Evolutionary conservation across 2,797 vertebrate species (phyloP).

Genomic region (Myotis planiceps): DNA sequence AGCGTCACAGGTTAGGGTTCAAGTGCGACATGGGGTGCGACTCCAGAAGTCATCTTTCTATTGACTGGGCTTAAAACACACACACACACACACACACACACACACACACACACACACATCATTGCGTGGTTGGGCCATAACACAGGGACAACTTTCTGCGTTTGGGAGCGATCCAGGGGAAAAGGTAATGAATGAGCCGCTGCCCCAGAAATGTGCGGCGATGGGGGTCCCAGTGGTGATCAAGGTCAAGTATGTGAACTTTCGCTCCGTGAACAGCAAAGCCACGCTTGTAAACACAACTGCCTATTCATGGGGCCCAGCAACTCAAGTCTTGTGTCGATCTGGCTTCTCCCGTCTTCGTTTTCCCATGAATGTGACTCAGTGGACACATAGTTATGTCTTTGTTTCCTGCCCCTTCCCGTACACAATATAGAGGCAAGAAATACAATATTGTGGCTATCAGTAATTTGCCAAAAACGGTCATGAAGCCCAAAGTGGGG

Average conservation of each 20-base stretch:
- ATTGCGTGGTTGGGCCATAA: constrained; percentile 61
- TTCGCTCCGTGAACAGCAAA: constrained; percentile 46
- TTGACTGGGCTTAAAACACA: constrained; percentile 59
- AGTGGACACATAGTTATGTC: neutral
- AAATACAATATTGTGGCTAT: constrained; percentile 7
- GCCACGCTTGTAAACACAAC: neutral
- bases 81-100: no score
- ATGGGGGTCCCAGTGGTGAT: neutral
- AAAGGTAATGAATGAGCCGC: constrained; percentile 69
- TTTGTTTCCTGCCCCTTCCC: constrained; percentile 19
- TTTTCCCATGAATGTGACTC: constrained; percentile 46
- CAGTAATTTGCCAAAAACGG: constrained; percentile 48
- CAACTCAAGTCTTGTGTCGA: constrained; percentile 50
- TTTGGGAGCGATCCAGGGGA: constrained; percentile 53
- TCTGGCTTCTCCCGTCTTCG: constrained; percentile 16
- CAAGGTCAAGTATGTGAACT: constrained; percentile 62
- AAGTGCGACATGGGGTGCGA: constrained; percentile 79
- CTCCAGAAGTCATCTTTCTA: constrained; percentile 85
- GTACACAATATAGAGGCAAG: constrained; percentile 12
- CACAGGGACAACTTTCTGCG: constrained; percentile 71
- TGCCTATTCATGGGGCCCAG: neutral
- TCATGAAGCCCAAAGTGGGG: constrained; percentile 32
- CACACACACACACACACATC: neutral
- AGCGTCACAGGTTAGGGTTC: constrained; percentile 87
- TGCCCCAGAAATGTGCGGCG: constrained; percentile 19